Evolutionary conservation across 1,140 invertebrate genomes (phyloP).

Genomic region (Palaemon carinicauda): DNA sequence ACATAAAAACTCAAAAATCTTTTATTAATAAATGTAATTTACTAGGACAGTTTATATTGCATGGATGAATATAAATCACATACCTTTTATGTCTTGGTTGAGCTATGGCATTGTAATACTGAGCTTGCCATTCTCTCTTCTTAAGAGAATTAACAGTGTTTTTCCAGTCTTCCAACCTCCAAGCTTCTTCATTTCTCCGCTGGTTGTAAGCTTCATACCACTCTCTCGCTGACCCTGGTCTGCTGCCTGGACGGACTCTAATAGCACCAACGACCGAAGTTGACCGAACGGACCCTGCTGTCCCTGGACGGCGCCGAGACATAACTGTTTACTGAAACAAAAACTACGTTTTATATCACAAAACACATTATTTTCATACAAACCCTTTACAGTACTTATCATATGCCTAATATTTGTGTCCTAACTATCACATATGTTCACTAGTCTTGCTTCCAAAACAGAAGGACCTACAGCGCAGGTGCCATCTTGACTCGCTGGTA

Average conservation of each 20-base stretch:
- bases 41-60: no score
- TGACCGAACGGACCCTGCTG: slow-evolving; percentile 39
- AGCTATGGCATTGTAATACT: slow-evolving; percentile 41
- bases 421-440: background rate
- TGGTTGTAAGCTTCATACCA: slow-evolving; percentile 45
- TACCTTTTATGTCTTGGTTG: slow-evolving; percentile 32
- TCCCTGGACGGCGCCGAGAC: slow-evolving; percentile 37
- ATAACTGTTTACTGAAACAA: background rate
- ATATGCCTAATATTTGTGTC: background rate
- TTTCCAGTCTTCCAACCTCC: slow-evolving; percentile 39
- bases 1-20: no score
- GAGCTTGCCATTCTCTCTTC: slow-evolving; percentile 48
- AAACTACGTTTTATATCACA: background rate
- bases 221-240: slow-evolving; percentile 45
- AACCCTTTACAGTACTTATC: no score
- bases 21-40: no score
- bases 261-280: slow-evolving; percentile 27
- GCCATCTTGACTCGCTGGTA: no score
- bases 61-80: background rate
- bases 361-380: no score
- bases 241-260: slow-evolving; percentile 38
- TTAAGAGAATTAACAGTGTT: slow-evolving; percentile 41
- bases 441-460: no score
- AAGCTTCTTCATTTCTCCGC: slow-evolving; percentile 45
- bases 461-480: no score